Percentiles rank a stretch among this genome's conserved stretches.
phyloP scores from a whole-genome alignment of 2,113 vertebrate genomes.

The Octodon degus region DNA sequence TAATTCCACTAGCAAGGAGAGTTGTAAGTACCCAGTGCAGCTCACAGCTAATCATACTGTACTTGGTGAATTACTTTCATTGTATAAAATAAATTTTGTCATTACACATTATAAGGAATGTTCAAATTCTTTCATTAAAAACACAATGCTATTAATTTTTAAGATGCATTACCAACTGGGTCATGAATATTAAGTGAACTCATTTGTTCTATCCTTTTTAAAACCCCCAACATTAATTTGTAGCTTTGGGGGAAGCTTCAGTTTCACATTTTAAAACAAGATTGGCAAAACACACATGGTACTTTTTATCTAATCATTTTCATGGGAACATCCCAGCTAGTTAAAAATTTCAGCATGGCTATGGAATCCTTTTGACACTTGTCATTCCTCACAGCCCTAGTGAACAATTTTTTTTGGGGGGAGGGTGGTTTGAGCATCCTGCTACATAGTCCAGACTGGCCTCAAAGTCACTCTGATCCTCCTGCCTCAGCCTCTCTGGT shows the following conservation, averaged over 20 bases:
- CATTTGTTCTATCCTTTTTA: not conserved
- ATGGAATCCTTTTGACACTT: not conserved
- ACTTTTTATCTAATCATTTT: slow-evolving; percentile 13
- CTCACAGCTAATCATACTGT: slow-evolving; percentile 66
- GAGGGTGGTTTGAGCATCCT: not conserved
- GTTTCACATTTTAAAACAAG: slow-evolving; percentile 53
- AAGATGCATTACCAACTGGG: slow-evolving; percentile 58
- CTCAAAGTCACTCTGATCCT: not conserved
- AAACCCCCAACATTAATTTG: slow-evolving; percentile 55
- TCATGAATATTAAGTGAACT: slow-evolving; percentile 73
- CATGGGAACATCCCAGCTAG: slow-evolving; percentile 3
- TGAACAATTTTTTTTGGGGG: not conserved
- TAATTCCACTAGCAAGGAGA: slow-evolving; percentile 69
- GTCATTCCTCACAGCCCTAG: not conserved
- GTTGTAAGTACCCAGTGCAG: slow-evolving; percentile 50
- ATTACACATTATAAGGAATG: slow-evolving; percentile 58
- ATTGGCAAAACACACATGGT: not conserved
- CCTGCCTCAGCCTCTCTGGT: not conserved
- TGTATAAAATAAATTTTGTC: slow-evolving; percentile 60
- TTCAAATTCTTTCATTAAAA: slow-evolving; percentile 73
- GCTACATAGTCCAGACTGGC: not conserved
- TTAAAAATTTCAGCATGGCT: not conserved
- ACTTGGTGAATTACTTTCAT: slow-evolving; percentile 56
- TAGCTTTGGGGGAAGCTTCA: slow-evolving; percentile 45
- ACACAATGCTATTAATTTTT: slow-evolving; percentile 69